phyloP scores from a whole-genome alignment of 2,888 invertebrate species.

The Mactromeris polynyma region DNA sequence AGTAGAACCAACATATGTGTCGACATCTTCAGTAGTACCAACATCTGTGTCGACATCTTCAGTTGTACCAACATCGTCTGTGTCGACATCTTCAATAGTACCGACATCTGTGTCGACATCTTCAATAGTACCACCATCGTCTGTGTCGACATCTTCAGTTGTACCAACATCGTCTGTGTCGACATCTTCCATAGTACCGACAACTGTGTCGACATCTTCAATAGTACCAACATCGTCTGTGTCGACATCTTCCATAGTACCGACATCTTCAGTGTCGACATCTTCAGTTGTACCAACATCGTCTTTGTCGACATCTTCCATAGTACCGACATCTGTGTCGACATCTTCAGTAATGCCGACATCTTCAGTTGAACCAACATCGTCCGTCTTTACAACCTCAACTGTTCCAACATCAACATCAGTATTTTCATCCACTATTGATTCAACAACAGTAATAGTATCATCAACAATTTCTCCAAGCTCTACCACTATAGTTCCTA shows the following conservation, averaged over 20 bases:
- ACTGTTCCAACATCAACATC: constrained; percentile 26
- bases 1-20: not conserved
- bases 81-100: not conserved
- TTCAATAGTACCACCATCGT: constrained; percentile 19
- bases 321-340: not conserved
- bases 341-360: not conserved
- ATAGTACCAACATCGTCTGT: constrained; percentile 6
- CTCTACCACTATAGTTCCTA: not conserved
- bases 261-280: not conserved
- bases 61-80: not conserved
- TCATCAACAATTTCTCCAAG: constrained; percentile 17
- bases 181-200: not conserved
- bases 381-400: not conserved
- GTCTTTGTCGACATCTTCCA: constrained; percentile 16
- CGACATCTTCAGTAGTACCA: constrained; percentile 24
- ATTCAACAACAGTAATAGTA: constrained; percentile 26
- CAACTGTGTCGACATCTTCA: constrained; percentile 18
- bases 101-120: constrained; percentile 20
- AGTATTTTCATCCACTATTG: constrained; percentile 23
- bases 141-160: constrained; percentile 28
- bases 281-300: constrained; percentile 16
- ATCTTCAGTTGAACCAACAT: not conserved
- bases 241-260: not conserved
- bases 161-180: constrained; percentile 7
- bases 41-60: constrained; percentile 11